Evolutionary conservation across 2,797 vertebrate species (phyloP), one percentile per base, ranked within the genome.

Genomic region (Carcharodon carcharias): DNA sequence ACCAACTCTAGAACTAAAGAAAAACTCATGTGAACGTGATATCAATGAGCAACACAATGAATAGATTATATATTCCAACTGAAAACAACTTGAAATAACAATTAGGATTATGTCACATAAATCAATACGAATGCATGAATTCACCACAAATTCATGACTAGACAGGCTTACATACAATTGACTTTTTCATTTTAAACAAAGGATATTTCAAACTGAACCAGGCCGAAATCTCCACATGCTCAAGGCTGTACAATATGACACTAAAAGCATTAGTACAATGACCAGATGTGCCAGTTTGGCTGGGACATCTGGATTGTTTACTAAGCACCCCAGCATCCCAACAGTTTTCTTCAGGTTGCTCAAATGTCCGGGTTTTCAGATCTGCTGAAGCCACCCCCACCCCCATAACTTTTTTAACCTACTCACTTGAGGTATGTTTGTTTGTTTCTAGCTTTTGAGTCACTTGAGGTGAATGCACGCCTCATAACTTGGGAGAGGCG

Each of bases 1-100:
- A 45, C 97, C 98, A 26, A 99, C 97, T 96, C 99, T 98, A 97
- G 98, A 99, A 97, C 98, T 99, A 56, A 28, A 67, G 85, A 96
- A 85, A 96, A 71, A 96, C 45, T 40, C 58, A 18, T 35, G 4
- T 73, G 40, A 95, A 73, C 21, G 69, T n/a, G 26, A 28, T 14
- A 91, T 35, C 58, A 14, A 91, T 61, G 31, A 93, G n/a, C 35
- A 93, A 93, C 40, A 8, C 21, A 11, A n/a, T 26, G n/a, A 40
- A 21, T 63, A 40, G 8, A 40, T 63, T 21, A 92, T 16, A 63
- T 63, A n/a, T 6, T 61, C 31, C 35, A n/a, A 61, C 58, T n/a
- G 28, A 85, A 85, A 85, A 45, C 21, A 45, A 23, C 45, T 85
- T 31, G 2, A 88, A 61, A 91, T 63, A 58, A 61, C 26, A 35